These are phyloP conservation scores for Tympanuchus pallidicinctus DNA, from an alignment of 2,113 vertebrate genomes.

Conservation along the genomic window DNA sequence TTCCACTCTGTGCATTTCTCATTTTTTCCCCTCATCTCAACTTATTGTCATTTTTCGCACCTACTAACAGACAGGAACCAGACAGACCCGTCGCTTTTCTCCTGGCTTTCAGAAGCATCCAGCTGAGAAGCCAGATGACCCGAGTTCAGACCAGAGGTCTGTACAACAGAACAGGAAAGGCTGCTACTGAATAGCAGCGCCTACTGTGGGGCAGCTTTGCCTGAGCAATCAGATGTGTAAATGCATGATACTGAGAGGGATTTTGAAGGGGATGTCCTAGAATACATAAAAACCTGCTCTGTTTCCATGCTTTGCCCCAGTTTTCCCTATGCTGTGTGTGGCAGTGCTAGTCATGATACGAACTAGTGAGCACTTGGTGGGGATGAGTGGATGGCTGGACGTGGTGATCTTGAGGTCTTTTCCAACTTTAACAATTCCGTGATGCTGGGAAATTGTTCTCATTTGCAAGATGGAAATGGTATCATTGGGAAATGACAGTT, in stretches of 20 bases:
- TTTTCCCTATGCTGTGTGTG: too few species aligned
- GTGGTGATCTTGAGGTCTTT: too few species aligned
- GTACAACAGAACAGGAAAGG: background rate
- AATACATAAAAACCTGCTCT: background rate
- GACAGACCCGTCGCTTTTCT: background rate
- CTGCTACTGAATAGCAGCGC: background rate
- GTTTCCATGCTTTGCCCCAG: too few species aligned
- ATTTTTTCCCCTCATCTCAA: background rate
- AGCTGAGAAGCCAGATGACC: accelerated
- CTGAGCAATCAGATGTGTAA: background rate
- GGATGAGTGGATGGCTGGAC: too few species aligned
- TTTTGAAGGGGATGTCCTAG: background rate
- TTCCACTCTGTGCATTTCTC: background rate
- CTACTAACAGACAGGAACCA: background rate
- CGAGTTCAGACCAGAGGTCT: background rate
- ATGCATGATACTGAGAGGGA: background rate
- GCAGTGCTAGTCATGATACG: too few species aligned
- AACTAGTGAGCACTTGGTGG: too few species aligned
- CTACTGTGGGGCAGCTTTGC: background rate
- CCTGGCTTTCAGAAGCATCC: background rate
- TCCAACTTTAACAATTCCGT: too few species aligned
- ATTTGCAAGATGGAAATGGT: background rate
- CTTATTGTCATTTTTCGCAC: background rate
- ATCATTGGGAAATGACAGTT: background rate
- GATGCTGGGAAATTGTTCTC: background rate